Evolutionary conservation across 2,888 invertebrate species (phyloP).

Genomic region (Drosophila incognita): DNA sequence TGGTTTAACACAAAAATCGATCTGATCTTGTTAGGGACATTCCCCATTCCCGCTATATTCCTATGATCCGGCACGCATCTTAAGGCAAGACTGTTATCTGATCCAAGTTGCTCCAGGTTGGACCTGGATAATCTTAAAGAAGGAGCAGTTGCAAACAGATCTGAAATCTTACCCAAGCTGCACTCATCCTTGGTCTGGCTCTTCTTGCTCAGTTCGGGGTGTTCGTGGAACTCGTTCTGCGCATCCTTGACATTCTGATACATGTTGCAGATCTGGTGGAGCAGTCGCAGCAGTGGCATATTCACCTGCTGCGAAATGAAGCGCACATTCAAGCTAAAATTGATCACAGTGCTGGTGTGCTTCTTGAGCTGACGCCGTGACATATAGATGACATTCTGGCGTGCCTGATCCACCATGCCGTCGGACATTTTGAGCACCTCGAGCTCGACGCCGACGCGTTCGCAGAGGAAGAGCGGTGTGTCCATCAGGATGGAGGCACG

Average conservation of each 20-base stretch:
- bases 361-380: slow-evolving; percentile 94
- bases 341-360: slow-evolving; percentile 95
- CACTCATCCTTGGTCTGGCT: slow-evolving; percentile 87
- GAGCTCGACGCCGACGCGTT: slow-evolving; percentile 94
- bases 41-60: too few relatives aligned
- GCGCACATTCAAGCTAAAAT: slow-evolving; percentile 94
- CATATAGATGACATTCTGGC: slow-evolving; percentile 94
- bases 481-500: slow-evolving; percentile 80
- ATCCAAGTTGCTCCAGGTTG: too few relatives aligned
- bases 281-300: slow-evolving; percentile 95
- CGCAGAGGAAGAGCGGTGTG: slow-evolving; percentile 95
- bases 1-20: too few relatives aligned
- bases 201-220: slow-evolving; percentile 85
- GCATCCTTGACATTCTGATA: slow-evolving; percentile 98
- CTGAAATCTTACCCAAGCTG: slow-evolving; percentile 86
- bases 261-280: slow-evolving; percentile 99
- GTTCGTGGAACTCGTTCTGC: slow-evolving; percentile 94
- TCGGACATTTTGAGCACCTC: slow-evolving; percentile 96
- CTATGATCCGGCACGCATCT: too few relatives aligned
- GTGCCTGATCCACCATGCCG: slow-evolving; percentile 93
- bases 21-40: too few relatives aligned
- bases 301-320: slow-evolving; percentile 97
- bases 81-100: too few relatives aligned
- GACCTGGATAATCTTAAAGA: too few relatives aligned
- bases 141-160: background rate